These are phyloP conservation scores for Coracopsis vasa DNA, from an alignment of 2,113 vertebrate genomes.

Conservation along the genomic window DNA sequence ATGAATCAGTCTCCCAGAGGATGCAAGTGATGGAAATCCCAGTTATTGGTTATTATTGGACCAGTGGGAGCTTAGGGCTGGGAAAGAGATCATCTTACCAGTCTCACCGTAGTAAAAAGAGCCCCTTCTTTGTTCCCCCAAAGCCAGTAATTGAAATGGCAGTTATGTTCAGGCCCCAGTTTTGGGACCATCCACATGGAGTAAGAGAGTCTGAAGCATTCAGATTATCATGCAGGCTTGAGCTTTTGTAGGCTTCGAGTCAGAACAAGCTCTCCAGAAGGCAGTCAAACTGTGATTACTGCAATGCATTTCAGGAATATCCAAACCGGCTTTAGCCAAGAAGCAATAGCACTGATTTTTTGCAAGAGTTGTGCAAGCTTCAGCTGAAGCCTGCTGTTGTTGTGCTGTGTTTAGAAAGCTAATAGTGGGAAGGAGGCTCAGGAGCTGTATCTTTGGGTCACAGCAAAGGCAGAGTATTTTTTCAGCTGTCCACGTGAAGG, in stretches of 20 bases:
- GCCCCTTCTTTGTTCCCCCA: slow-evolving; percentile 23
- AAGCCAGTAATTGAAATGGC: slow-evolving; percentile 30
- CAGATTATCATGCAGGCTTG: not conserved
- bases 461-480: not conserved
- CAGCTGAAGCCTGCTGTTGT: not conserved
- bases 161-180: not conserved
- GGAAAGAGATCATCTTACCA: slow-evolving; percentile 34
- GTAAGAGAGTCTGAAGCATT: not conserved
- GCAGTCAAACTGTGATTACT: not conserved
- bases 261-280: slow-evolving; percentile 3
- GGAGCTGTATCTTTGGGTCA: not conserved
- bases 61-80: slow-evolving; percentile 10
- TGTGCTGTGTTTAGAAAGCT: not conserved
- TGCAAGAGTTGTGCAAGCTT: not conserved
- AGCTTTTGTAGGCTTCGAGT: not conserved
- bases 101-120: slow-evolving; percentile 5
- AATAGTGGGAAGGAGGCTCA: not conserved
- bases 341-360: not conserved
- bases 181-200: not conserved
- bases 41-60: slow-evolving; percentile 53
- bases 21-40: slow-evolving; percentile 46
- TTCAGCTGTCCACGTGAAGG: slow-evolving; percentile 36
- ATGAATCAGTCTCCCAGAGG: slow-evolving; percentile 20
- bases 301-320: slow-evolving; percentile 15
- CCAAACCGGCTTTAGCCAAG: not conserved